A percentile compares a stretch with the other conserved stretches of the same genome.
These are phyloP conservation scores for Sarcophilus harrisii DNA, from an alignment of 2,797 vertebrate species.

Conservation along the genomic window DNA sequence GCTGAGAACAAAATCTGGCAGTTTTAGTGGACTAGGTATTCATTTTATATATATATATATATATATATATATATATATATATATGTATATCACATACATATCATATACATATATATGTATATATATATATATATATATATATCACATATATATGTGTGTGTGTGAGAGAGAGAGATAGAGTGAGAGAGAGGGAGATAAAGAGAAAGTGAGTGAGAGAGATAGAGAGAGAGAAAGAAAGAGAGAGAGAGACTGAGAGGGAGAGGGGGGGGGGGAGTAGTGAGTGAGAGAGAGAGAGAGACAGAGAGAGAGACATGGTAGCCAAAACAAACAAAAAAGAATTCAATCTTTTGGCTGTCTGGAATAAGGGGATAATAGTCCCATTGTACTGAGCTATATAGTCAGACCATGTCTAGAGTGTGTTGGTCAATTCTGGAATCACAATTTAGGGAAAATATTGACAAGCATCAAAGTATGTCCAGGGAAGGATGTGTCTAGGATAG, in stretches of 20 bases:
- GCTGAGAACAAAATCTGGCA: not conserved
- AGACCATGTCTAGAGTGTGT: not conserved
- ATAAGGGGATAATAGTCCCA: not conserved
- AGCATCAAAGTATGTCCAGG: too few relatives aligned
- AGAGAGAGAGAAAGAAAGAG: too few relatives aligned
- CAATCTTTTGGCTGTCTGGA: not conserved
- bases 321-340: not conserved
- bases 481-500: not conserved
- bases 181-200: too few relatives aligned
- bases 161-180: not conserved
- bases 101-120: too few relatives aligned
- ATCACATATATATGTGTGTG: not conserved
- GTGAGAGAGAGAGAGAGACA: too few relatives aligned
- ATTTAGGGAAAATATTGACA: not conserved
- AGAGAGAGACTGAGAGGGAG: too few relatives aligned
- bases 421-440: not conserved
- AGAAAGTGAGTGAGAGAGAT: too few relatives aligned
- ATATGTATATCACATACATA: too few relatives aligned
- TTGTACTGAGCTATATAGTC: not conserved
- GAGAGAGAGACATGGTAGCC: not conserved
- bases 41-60: too few relatives aligned
- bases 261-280: too few relatives aligned
- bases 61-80: too few relatives aligned
- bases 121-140: too few relatives aligned
- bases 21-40: not conserved